Evolutionary conservation across 2,888 invertebrate genomes (phyloP).

Genomic region (Habrosyne pyritoides): DNA sequence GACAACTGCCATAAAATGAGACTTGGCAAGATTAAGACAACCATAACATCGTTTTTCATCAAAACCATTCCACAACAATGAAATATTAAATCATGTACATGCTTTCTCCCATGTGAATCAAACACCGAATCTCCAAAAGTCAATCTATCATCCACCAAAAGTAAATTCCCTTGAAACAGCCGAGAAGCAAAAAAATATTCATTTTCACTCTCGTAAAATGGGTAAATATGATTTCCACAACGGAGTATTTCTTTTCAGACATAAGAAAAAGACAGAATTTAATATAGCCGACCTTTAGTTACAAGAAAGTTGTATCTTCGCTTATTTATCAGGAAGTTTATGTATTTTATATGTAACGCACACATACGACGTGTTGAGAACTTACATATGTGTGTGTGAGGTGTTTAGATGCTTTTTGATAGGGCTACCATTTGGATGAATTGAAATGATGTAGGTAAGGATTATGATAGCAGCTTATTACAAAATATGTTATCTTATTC

Average conservation of each 20-base stretch:
- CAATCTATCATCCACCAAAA: neutral
- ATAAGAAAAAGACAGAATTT: constrained; percentile 76
- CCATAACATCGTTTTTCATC: too few species aligned
- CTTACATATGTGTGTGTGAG: constrained; percentile 41
- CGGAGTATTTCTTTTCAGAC: constrained; percentile 58
- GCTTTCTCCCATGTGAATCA: neutral
- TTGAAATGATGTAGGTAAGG: neutral
- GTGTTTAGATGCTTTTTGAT: constrained; percentile 30
- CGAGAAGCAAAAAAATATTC: constrained; percentile 44
- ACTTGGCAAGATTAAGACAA: too few species aligned
- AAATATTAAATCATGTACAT: neutral
- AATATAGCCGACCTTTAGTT: constrained; percentile 71
- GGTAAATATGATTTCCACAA: constrained; percentile 66
- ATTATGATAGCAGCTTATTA: too few species aligned
- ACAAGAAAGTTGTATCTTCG: constrained; percentile 75
- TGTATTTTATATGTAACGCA: constrained; percentile 66
- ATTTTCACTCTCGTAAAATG: neutral
- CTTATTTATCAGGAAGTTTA: constrained; percentile 81
- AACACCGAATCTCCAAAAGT: constrained; percentile 4
- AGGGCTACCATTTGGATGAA: neutral
- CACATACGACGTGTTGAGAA: constrained; percentile 53
- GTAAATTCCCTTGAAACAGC: neutral
- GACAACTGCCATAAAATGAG: too few species aligned
- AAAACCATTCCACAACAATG: neutral
- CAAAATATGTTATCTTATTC: too few species aligned